Base-by-base conservation (phyloP, 92 coral and sea anemone genomes). In the Paramuricea clavata region DNA sequence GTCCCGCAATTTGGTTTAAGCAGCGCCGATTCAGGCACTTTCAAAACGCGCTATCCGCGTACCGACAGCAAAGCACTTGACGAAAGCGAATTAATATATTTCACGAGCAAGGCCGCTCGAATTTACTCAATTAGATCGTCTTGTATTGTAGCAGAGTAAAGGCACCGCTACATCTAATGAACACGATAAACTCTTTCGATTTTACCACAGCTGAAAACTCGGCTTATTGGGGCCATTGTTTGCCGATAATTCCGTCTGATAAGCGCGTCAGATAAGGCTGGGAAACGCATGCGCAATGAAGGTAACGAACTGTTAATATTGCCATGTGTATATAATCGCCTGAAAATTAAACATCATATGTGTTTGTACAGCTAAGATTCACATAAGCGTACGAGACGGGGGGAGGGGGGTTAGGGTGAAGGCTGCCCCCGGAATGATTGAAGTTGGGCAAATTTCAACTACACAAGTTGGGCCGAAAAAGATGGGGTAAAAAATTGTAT, bases 201-300 rank as follows among this genome's bases (percentile, higher is more conserved):
- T 52, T 76, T 76, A 76, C 82, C 82, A 52, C 82, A 49, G 82
- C 82, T 76, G 82, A 76, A 25, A 36, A 76, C 49, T 44, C n/a
- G n/a, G 82, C 68, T 52, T 76, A 54, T 49, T 76, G 65, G 6
- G 25, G 10, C 10, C 69, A 60, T 76, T 60, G 82, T 28, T 27
- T 19, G 82, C 11, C 7, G 13, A 52, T 9, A 41, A 35, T 11
- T 9, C 78, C 52, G 67, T 26, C 27, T 49, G 81, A 74, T 74
- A 43, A 76, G 82, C 68, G 23, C 36, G 3, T 27, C 28, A 49
- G 82, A 76, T 76, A 76, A 76, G 82, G 16, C 56, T 19, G 62
- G 0, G 19, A 54, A 21, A 35, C 27, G 78, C 78, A 41, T 35
- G 81, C 60, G 72, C 72, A 65, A 5, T 65, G 41, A 11, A 1